Conservation (phyloP, 2,888 invertebrate species). For the Elegia similella region DNA sequence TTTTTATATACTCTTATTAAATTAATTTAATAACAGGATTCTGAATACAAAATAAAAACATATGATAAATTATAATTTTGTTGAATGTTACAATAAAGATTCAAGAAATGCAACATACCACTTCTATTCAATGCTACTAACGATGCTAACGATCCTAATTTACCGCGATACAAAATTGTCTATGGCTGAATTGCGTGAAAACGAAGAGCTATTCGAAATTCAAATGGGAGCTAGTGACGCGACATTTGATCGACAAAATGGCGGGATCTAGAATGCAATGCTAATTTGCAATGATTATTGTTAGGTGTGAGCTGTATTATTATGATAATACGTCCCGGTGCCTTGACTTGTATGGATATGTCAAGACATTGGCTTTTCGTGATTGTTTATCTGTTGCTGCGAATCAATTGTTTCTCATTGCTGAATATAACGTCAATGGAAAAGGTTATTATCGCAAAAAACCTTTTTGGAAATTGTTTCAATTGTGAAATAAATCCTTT, state of each 20-base stretch:
- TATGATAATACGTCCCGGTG: conserved; percentile 36
- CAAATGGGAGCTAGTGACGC: conserved; percentile 34
- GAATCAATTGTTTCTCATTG: neutral
- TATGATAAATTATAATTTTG: too few relatives aligned
- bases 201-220: conserved; percentile 12
- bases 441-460: too few relatives aligned
- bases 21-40: too few relatives aligned
- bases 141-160: neutral
- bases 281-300: conserved; percentile 50
- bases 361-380: neutral
- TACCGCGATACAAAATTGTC: neutral
- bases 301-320: conserved; percentile 36
- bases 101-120: neutral
- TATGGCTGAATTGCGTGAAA: conserved; percentile 1
- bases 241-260: conserved; percentile 31
- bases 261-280: conserved; percentile 32
- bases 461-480: too few relatives aligned
- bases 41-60: too few relatives aligned
- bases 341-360: conserved; percentile 8
- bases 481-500: too few relatives aligned
- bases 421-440: too few relatives aligned
- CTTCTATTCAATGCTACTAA: neutral
- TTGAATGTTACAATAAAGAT: neutral
- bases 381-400: neutral
- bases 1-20: too few relatives aligned